Percentiles rank a stretch among this genome's conserved stretches.
Conservation (phyloP, 1,140 invertebrate species). For the Lordiphosa clarofinis region DNA sequence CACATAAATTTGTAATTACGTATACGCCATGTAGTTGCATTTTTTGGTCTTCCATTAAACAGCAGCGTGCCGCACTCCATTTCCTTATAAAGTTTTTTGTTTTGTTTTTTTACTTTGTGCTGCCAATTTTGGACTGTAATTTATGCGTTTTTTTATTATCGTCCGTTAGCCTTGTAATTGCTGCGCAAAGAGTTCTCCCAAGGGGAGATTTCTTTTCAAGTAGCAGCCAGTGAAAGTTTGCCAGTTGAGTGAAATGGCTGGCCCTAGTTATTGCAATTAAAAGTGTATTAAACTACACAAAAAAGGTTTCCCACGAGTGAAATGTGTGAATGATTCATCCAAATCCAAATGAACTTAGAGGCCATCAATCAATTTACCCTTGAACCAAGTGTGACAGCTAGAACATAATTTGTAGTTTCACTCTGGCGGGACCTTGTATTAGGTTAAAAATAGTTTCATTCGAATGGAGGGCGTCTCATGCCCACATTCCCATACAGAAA, state of each 20-base stretch:
- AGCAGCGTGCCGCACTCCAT: slow-evolving; percentile 45
- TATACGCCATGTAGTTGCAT: slow-evolving; percentile 66
- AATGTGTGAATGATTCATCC: slow-evolving; percentile 43
- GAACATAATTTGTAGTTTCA: slow-evolving; percentile 40
- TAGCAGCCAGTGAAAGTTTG: slow-evolving; percentile 59
- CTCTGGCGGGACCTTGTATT: slow-evolving; percentile 36
- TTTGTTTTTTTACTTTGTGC: slow-evolving; percentile 21
- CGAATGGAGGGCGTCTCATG: slow-evolving; percentile 49
- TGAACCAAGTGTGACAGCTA: slow-evolving; percentile 58
- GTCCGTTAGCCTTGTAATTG: slow-evolving; percentile 50
- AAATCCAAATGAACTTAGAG: slow-evolving; percentile 12
- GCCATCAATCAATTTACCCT: slow-evolving; percentile 71
- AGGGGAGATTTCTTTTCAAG: slow-evolving; percentile 37
- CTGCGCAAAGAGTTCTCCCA: slow-evolving; percentile 44
- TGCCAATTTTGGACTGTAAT: slow-evolving; percentile 61
- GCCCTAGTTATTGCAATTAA: slow-evolving; percentile 48
- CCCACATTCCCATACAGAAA: slow-evolving; percentile 19
- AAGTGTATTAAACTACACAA: slow-evolving; percentile 53
- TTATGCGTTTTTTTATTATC: slow-evolving; percentile 54
- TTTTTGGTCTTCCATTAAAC: slow-evolving; percentile 52
- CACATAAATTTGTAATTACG: slow-evolving; percentile 76
- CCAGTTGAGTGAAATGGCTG: slow-evolving; percentile 28
- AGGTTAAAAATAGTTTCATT: slow-evolving; percentile 52
- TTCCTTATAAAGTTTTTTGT: slow-evolving; percentile 61
- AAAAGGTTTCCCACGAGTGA: slow-evolving; percentile 51